Evolutionary conservation across 2,113 vertebrate genomes (phyloP).

Genomic region (Brachirus orientalis): DNA sequence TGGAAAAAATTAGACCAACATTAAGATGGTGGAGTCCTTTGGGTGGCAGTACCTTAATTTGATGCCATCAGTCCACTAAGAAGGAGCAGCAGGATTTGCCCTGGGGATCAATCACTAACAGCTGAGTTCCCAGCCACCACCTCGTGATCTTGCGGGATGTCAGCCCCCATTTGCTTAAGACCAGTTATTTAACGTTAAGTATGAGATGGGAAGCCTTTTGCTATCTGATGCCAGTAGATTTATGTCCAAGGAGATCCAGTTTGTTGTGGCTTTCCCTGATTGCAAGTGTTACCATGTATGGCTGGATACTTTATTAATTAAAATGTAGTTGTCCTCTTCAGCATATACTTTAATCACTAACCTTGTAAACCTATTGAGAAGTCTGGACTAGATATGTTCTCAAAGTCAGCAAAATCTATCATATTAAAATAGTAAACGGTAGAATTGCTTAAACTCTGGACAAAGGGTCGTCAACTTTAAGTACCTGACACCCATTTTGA

Average conservation of each 20-base stretch:
- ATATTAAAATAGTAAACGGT: too few species aligned
- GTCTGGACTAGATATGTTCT: too few species aligned
- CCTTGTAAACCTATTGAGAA: too few species aligned
- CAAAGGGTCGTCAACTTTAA: too few species aligned
- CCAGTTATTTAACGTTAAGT: slow-evolving; percentile 55
- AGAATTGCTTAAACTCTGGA: too few species aligned
- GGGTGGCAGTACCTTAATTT: slow-evolving; percentile 31
- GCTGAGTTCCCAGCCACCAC: slow-evolving; percentile 36
- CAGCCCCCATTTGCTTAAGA: slow-evolving; percentile 44
- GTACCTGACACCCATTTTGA: too few species aligned
- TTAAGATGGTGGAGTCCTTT: slow-evolving; percentile 31
- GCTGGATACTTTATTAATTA: neutral
- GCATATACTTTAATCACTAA: too few species aligned
- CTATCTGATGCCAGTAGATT: slow-evolving; percentile 3
- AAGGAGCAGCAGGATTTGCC: slow-evolving; percentile 28
- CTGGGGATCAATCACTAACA: slow-evolving; percentile 40
- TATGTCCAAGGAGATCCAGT: slow-evolving; percentile 12
- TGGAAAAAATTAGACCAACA: slow-evolving; percentile 57
- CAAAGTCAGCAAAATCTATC: too few species aligned
- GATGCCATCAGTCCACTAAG: slow-evolving; percentile 22
- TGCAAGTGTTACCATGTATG: neutral
- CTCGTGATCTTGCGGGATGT: slow-evolving; percentile 53
- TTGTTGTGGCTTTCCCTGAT: neutral
- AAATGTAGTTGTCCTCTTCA: neutral
- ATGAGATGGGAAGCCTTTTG: slow-evolving; percentile 7